phyloP scores from a whole-genome alignment of 1,140 invertebrate genomes.

The Rhyzopertha dominica region DNA sequence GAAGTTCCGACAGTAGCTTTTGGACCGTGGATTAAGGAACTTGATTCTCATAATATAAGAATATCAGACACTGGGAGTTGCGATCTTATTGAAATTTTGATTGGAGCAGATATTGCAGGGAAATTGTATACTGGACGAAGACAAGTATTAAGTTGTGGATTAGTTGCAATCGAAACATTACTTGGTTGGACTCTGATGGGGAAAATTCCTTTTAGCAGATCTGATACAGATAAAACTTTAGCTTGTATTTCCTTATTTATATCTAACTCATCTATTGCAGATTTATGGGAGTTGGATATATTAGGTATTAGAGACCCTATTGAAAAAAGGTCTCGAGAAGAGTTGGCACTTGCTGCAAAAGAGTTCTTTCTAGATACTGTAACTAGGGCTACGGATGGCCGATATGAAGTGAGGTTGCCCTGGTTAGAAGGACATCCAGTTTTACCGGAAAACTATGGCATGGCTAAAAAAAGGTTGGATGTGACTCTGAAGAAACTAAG shows the following conservation, averaged over 20 bases:
- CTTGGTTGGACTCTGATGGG: slow-evolving; percentile 38
- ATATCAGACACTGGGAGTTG: slow-evolving; percentile 9
- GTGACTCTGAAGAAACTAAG: not conserved
- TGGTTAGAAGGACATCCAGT: slow-evolving; percentile 33
- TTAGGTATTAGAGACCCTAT: slow-evolving; percentile 41
- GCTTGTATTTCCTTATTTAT: slow-evolving; percentile 4
- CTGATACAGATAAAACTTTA: not conserved
- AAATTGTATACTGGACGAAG: slow-evolving; percentile 30
- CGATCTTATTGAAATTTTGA: slow-evolving; percentile 26
- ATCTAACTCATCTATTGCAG: slow-evolving; percentile 19
- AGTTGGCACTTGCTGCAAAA: slow-evolving; percentile 25
- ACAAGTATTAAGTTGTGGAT: slow-evolving; percentile 16
- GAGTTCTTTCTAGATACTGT: slow-evolving; percentile 35
- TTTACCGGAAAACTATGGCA: no score
- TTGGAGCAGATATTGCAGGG: slow-evolving; percentile 36
- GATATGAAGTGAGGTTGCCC: slow-evolving; percentile 36
- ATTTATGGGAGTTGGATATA: slow-evolving; percentile 44
- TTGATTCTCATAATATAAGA: slow-evolving; percentile 5
- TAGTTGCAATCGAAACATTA: slow-evolving; percentile 30
- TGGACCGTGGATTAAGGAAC: slow-evolving; percentile 14
- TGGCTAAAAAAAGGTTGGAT: slow-evolving; percentile 5
- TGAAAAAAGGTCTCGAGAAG: slow-evolving; percentile 25
- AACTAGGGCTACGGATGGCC: slow-evolving; percentile 23
- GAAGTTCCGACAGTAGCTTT: slow-evolving; percentile 1
- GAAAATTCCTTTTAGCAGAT: slow-evolving; percentile 7